Evolutionary conservation across 2,888 invertebrate species (phyloP).

Genomic region (Nomada ferruginata): DNA sequence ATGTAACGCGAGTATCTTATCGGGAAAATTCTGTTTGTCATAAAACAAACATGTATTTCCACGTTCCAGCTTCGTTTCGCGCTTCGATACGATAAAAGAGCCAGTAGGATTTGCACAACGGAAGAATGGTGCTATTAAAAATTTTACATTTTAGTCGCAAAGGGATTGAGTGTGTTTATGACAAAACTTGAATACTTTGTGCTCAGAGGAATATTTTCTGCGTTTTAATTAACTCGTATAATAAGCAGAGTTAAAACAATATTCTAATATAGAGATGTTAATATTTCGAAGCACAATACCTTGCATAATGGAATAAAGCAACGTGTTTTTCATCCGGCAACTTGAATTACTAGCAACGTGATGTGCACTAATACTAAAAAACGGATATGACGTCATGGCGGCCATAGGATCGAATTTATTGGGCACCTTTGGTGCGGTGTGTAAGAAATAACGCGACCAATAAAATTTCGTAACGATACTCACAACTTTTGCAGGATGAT

Average conservation of each 20-base stretch:
- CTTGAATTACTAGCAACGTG: constrained; percentile 10
- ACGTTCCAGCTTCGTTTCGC: neutral
- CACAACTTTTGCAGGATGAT: neutral
- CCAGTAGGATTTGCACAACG: too few species aligned
- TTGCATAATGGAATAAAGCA: neutral
- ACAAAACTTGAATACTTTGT: too few species aligned
- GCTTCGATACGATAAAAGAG: neutral
- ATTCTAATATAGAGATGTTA: neutral
- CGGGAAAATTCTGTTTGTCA: constrained; percentile 30
- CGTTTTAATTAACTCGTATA: neutral
- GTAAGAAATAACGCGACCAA: neutral
- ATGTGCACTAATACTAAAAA: constrained; percentile 40
- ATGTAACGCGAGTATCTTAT: constrained; percentile 53
- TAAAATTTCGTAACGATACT: constrained; percentile 8
- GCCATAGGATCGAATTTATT: constrained; percentile 46
- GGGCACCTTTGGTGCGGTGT: neutral
- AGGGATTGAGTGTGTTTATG: too few species aligned
- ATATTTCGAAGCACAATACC: neutral
- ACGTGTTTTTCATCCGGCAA: neutral
- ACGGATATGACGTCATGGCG: constrained; percentile 54
- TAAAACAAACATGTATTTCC: constrained; percentile 2
- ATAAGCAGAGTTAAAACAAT: neutral
- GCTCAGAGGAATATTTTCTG: neutral
- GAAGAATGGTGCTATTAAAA: too few species aligned
- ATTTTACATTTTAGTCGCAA: too few species aligned